phyloP scores from a whole-genome alignment of 30 jellyfish, hydroid and myxozoan species.

The Chrysaora quinquecirrha region DNA sequence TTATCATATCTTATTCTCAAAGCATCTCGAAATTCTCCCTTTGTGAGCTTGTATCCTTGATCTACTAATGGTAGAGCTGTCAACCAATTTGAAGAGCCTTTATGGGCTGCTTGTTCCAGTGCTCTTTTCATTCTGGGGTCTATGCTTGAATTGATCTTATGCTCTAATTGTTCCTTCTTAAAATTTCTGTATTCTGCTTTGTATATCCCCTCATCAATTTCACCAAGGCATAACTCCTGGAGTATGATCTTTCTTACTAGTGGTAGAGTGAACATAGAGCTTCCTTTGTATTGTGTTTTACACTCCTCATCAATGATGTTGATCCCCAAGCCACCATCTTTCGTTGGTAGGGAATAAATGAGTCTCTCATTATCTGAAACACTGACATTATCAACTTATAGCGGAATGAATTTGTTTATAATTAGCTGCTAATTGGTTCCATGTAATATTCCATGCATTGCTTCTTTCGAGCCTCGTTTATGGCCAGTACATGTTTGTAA shows the following conservation, averaged over 20 bases:
- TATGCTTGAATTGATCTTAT: background rate
- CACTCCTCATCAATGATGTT: slow-evolving; percentile 1
- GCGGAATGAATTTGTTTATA: background rate
- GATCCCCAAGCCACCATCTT: background rate
- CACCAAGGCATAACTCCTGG: background rate
- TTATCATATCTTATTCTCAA: background rate
- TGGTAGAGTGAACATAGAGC: background rate
- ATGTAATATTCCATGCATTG: slow-evolving; percentile 3
- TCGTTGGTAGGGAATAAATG: background rate
- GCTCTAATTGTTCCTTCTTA: background rate
- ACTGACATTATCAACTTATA: background rate
- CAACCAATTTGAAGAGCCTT: background rate
- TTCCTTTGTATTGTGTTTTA: background rate
- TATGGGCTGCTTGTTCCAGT: background rate
- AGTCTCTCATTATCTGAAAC: too few species aligned
- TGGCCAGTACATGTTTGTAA: slow-evolving; percentile 3
- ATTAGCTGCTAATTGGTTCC: background rate
- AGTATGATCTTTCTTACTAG: background rate
- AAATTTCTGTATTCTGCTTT: background rate
- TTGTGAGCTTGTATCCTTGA: background rate
- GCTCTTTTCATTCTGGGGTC: background rate
- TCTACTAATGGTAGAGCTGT: background rate
- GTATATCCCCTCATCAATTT: background rate
- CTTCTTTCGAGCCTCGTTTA: slow-evolving; percentile 2
- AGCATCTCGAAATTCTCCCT: background rate